Percentiles rank a stretch among this genome's conserved stretches.
phyloP scores from a whole-genome alignment of 2,797 vertebrate genomes.

The Miichthys miiuy region DNA sequence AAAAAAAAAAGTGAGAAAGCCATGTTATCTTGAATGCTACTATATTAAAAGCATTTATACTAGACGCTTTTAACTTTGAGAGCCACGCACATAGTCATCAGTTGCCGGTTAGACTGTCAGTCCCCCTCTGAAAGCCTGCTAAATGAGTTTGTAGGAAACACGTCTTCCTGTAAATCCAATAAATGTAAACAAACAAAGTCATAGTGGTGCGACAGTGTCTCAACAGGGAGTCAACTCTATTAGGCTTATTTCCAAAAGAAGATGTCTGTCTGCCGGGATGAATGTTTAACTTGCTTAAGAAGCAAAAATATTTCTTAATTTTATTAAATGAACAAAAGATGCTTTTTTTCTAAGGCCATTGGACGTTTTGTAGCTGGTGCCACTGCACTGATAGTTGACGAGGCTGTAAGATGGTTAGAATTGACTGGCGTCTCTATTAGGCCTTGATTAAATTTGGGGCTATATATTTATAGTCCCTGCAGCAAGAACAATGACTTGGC shows the following conservation, averaged over 20 bases:
- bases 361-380: constrained; percentile 86
- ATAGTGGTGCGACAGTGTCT: constrained; percentile 19
- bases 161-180: constrained; percentile 43
- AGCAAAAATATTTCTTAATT: constrained; percentile 76
- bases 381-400: constrained; percentile 90
- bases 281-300: constrained; percentile 80
- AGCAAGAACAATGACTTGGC: constrained; percentile 90
- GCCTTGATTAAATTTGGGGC: constrained; percentile 93
- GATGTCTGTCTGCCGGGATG: constrained; percentile 48
- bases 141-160: constrained; percentile 46
- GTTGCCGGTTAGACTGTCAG: constrained; percentile 6
- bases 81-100: background rate
- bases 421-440: constrained; percentile 93
- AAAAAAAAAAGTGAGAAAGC: constrained; percentile 9
- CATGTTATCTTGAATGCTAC: background rate
- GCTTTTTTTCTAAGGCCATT: constrained; percentile 63
- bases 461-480: constrained; percentile 95
- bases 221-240: constrained; percentile 31
- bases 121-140: constrained; percentile 26
- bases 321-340: constrained; percentile 83
- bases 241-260: constrained; percentile 36
- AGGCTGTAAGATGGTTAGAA: constrained; percentile 93
- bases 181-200: constrained; percentile 50
- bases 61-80: constrained; percentile 5
- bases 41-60: background rate